Evolutionary conservation across 2,797 vertebrate species (phyloP).

Genomic region (Limnodromus scolopaceus): DNA sequence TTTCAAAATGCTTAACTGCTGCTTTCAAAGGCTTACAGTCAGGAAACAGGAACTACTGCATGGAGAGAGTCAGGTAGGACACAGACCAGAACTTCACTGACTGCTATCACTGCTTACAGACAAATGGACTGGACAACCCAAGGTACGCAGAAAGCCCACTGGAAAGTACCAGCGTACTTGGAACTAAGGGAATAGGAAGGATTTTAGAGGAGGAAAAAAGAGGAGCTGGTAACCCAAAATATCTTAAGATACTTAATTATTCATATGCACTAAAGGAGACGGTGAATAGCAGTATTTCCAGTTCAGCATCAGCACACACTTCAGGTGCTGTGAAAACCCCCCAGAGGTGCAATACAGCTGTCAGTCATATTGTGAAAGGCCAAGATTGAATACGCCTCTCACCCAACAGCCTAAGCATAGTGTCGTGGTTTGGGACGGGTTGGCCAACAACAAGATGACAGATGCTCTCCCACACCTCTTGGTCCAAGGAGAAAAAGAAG

Average conservation of each 20-base stretch:
- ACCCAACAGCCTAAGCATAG: background rate
- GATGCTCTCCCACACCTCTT: too few species aligned
- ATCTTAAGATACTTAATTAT: background rate
- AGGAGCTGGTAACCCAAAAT: background rate
- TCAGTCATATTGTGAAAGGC: background rate
- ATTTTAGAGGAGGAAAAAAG: background rate
- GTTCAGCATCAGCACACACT: background rate
- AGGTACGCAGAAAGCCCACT: background rate
- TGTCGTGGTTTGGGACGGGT: too few species aligned
- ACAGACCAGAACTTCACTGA: background rate
- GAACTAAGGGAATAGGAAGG: background rate
- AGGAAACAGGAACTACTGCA: background rate
- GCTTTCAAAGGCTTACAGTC: background rate
- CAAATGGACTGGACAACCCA: background rate
- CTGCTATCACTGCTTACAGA: background rate
- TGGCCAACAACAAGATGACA: too few species aligned
- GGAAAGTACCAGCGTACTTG: background rate
- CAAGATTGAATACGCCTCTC: background rate
- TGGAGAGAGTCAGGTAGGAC: background rate
- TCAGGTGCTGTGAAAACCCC: background rate
- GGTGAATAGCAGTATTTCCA: background rate
- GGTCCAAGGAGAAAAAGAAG: too few species aligned
- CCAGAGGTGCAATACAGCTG: background rate
- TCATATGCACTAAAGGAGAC: background rate
- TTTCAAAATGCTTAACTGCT: background rate